These are phyloP conservation scores for Chanos chanos DNA, from an alignment of 2,797 vertebrate species.

Conservation along the genomic window DNA sequence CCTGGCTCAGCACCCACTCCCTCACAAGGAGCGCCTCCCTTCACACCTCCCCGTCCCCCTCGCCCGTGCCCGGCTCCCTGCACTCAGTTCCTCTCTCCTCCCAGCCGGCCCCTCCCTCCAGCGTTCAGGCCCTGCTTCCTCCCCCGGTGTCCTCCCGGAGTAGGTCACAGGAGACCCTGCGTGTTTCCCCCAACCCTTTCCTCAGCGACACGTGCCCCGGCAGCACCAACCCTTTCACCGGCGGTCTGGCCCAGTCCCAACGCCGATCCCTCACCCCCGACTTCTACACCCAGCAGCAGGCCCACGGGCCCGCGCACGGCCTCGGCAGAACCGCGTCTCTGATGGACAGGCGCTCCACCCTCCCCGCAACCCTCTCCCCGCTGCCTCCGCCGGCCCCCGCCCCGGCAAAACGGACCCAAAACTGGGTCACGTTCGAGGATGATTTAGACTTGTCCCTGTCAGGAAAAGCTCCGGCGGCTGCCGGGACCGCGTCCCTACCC, in stretches of 20 bases:
- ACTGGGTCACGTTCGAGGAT: conserved; percentile 95
- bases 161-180: conserved; percentile 74
- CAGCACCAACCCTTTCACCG: conserved; percentile 74
- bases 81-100: conserved; percentile 64
- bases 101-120: conserved; percentile 54
- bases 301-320: conserved; percentile 41
- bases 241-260: conserved; percentile 59
- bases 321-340: conserved; percentile 55
- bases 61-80: conserved; percentile 62
- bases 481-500: conserved; percentile 19
- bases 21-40: conserved; percentile 67
- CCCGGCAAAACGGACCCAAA: conserved; percentile 61
- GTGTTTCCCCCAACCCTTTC: conserved; percentile 72
- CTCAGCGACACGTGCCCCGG: conserved; percentile 61
- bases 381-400: conserved; percentile 34
- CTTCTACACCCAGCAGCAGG: conserved; percentile 52
- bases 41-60: conserved; percentile 49
- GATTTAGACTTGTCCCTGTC: conserved; percentile 55
- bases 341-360: conserved; percentile 27
- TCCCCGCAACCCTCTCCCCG: conserved; percentile 52
- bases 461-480: conserved; percentile 43
- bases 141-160: conserved; percentile 74
- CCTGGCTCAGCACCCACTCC: conserved; percentile 71
- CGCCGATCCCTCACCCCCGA: conserved; percentile 65
- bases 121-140: conserved; percentile 56